Base-by-base conservation (phyloP, 2,888 invertebrate genomes). In the Hylaea fasciaria region DNA sequence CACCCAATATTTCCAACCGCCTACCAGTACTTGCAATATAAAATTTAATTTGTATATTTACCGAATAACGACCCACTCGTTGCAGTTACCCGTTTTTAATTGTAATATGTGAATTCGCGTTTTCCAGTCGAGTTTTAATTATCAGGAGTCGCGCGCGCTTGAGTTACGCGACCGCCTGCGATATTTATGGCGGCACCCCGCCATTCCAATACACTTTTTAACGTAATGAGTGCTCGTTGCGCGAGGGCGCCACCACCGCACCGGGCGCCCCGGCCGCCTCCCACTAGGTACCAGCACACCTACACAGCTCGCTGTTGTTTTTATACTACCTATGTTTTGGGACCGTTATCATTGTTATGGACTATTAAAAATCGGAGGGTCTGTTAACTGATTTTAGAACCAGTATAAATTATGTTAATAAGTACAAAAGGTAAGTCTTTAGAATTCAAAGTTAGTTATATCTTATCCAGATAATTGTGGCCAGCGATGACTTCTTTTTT, bases 101-200 rank as follows among this genome's bases (percentile, higher is more conserved):
- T 91, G 91, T 90, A 89, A 90, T 89, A 91, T 91, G 92, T 90
- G 91, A 88, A 91, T 89, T 90, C 82, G 82, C 81, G 83, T 87
- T 88, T 90, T 86, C 84, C 87, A 81, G 87, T 83, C 86, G 92
- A 92, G 92, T 93, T 93, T 93, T 93, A 93, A 93, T 93, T 92
- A 93, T 90, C 89, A 84, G 84, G 82, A 88, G 89, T 91, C 90
- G 89, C 86, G 89, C 82, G 81, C 81, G 85, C 81, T 78, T 92
- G 92, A 92, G 82, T 87, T 91, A 92, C 91, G 90, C 93, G 93
- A 93, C 93, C 93, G 90, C 93, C 85, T 84, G 85, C 87, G 78
- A 85, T 91, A 93, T 92, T 93, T 93, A 93, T 92, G 87, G 84
- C 86, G 75, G 80, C 84, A 81, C 80, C 83, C 80, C 81, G 78